Evolutionary conservation across 1,140 invertebrate species (phyloP).

Genomic region (Berghia stephanieae): DNA sequence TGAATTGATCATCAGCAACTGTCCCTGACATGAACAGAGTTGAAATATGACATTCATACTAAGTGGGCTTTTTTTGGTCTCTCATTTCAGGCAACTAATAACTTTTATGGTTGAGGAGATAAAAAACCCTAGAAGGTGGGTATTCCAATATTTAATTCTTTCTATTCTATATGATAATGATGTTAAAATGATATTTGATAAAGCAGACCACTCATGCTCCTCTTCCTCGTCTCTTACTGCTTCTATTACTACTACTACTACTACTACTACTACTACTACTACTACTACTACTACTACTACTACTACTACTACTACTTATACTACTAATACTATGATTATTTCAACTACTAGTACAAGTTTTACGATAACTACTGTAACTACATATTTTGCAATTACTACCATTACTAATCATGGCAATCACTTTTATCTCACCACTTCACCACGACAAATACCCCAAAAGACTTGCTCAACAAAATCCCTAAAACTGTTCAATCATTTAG

Average conservation of each 20-base stretch:
- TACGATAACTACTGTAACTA: no score
- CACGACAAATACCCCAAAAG: not conserved
- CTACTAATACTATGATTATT: no score
- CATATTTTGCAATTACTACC: no score
- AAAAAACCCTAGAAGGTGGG: conserved; percentile 17
- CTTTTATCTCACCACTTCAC: not conserved
- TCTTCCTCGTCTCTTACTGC: no score
- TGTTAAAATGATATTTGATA: not conserved
- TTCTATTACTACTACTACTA: no score
- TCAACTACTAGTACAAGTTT: no score
- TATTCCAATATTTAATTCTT: not conserved
- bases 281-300: no score
- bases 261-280: no score
- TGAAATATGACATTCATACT: not conserved
- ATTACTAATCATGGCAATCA: no score
- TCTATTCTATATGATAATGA: not conserved
- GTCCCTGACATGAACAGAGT: not conserved
- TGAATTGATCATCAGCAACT: not conserved
- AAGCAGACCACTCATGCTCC: no score
- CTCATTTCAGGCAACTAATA: conserved; percentile 10
- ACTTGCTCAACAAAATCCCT: not conserved
- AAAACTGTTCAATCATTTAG: no score
- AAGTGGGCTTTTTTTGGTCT: not conserved
- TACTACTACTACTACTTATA: no score
- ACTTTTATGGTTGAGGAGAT: conserved; percentile 23